Base-by-base conservation (phyloP, 2,888 invertebrate species). In the Cosmia pyralina region DNA sequence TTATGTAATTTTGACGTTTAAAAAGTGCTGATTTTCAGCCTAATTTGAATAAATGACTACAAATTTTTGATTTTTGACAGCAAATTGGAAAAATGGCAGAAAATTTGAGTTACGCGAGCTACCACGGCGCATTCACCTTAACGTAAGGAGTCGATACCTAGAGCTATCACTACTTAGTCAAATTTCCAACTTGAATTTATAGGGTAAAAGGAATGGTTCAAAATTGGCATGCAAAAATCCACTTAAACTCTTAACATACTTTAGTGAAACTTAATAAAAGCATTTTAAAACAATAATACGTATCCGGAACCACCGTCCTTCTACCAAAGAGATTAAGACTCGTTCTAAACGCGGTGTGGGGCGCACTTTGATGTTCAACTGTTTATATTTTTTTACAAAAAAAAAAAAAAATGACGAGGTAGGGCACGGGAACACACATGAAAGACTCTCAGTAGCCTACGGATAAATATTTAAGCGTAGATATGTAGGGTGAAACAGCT, bases 291-390 rank as follows among this genome's bases (percentile, higher is more conserved):
- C 4, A 6, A 38, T 38, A 38, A 38, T 38, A 38, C 38, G 6
- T 38, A 38, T 38, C 74, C 83, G 83, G 80, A 83, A 81, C 80
- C 83, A 68, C 53, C 0, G 5, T 28, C 34, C 57, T 64, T 55
- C 19, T 17, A 44, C 17, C 17, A 19, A 38, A 81, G 48, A 46
- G 53, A 28, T 28, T 28, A 28, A 28, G 28, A 28, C 2, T 59
- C 50, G 22, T 66, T 53, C 38, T 19, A 77, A 88, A 69, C 92
- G 72, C 83, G 77, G 88, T 90, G 92, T 92, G 93, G 83, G 93
- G 93, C 88, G 81, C 87, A 90, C 92, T 93, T 93, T 93, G 93
- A 93, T 88, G 89, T 93, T 87, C 69, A 67, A 72, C 83, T 88
- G 87, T 88, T 90, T 90, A 88, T 90, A 90, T 89, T 88, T 85